These are phyloP conservation scores for Potorous gilbertii DNA, from an alignment of 2,797 vertebrate species.

Conservation along the genomic window DNA sequence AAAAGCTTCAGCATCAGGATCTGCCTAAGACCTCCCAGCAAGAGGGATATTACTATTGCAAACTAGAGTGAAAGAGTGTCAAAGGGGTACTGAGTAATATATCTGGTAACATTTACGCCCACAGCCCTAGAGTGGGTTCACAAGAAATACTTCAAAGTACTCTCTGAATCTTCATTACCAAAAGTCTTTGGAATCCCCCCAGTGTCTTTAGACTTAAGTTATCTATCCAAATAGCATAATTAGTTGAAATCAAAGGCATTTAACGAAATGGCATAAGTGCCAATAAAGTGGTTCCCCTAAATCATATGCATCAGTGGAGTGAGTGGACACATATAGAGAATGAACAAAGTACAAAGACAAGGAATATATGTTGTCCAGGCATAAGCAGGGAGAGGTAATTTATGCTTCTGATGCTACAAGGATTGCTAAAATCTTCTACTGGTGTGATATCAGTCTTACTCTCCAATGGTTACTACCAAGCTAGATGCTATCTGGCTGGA, in stretches of 20 bases:
- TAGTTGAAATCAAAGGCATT: background rate
- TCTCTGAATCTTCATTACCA: background rate
- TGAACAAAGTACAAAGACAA: background rate
- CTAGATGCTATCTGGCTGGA: background rate
- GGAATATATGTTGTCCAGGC: background rate
- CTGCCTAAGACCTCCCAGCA: background rate
- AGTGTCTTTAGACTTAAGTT: background rate
- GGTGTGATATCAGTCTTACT: background rate
- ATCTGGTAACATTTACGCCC: background rate
- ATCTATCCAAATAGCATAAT: background rate
- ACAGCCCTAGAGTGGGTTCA: background rate
- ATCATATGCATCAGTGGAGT: background rate
- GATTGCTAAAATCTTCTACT: background rate
- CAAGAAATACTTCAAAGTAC: background rate
- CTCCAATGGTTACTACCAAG: background rate
- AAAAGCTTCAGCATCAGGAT: background rate
- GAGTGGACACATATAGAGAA: background rate
- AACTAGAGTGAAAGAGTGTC: background rate
- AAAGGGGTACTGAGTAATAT: background rate
- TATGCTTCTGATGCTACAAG: background rate
- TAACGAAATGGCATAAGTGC: background rate
- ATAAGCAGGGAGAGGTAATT: background rate
- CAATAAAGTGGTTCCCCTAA: background rate
- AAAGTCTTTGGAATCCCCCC: background rate
- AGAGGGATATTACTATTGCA: background rate